phyloP scores from a whole-genome alignment of 2,113 vertebrate genomes.

The Chaetorhynchus papuensis region DNA sequence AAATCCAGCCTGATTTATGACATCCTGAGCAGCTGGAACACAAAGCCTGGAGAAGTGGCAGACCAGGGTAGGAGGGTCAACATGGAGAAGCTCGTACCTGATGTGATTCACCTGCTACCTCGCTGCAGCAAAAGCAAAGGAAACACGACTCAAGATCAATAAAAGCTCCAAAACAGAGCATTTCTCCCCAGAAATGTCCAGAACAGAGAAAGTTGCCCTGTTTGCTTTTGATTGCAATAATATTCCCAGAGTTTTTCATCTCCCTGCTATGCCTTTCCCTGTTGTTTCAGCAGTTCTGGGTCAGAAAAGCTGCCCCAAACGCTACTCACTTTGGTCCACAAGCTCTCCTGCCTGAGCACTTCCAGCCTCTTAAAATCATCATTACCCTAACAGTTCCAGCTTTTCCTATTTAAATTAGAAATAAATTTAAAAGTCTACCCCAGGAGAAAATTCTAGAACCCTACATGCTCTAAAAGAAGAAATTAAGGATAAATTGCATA shows the following conservation, averaged over 20 bases:
- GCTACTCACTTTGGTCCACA: neutral
- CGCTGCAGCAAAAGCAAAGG: neutral
- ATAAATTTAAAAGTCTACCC: neutral
- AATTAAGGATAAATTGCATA: neutral
- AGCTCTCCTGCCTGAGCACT: neutral
- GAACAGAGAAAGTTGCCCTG: rapidly evolving
- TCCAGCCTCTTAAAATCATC: neutral
- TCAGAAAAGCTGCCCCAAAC: neutral
- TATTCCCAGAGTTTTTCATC: neutral
- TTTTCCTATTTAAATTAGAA: neutral
- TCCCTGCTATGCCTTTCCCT: neutral
- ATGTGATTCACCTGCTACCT: neutral
- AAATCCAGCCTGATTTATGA: neutral
- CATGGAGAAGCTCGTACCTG: neutral
- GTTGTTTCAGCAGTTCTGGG: neutral
- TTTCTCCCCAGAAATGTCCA: neutral
- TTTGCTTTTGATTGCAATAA: neutral
- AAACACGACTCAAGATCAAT: neutral
- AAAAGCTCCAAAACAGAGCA: neutral
- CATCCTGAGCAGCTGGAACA: neutral
- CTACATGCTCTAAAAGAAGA: neutral
- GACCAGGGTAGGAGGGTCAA: neutral
- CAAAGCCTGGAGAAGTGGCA: neutral
- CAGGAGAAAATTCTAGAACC: neutral
- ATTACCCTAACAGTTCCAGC: neutral